Percentiles rank a stretch among this genome's conserved stretches.
phyloP scores from a whole-genome alignment of 2,888 invertebrate species.

The Leptopilina drosophilae region DNA sequence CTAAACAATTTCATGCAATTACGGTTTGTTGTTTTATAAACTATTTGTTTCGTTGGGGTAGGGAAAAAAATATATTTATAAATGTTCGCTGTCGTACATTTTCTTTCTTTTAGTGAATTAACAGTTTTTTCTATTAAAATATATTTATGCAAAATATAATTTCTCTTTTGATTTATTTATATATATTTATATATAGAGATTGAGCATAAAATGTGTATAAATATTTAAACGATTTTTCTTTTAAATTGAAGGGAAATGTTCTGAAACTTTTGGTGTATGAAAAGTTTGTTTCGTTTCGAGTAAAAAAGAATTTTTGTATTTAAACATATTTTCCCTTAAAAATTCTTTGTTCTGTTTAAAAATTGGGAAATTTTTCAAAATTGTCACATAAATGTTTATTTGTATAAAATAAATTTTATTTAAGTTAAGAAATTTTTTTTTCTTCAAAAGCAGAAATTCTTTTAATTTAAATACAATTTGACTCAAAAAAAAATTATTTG shows the following conservation, averaged over 20 bases:
- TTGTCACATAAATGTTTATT: too few relatives aligned
- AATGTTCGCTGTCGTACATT: not conserved
- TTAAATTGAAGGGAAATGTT: not conserved
- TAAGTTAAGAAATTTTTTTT: too few relatives aligned
- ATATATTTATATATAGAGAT: not conserved
- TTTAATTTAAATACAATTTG: too few relatives aligned
- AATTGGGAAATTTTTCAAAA: too few relatives aligned
- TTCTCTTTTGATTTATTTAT: constrained; percentile 1
- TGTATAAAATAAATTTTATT: too few relatives aligned
- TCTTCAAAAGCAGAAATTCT: too few relatives aligned
- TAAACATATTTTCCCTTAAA: too few relatives aligned
- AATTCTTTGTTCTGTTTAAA: too few relatives aligned
- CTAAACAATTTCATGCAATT: not conserved
- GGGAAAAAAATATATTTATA: not conserved
- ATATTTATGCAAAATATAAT: constrained; percentile 6
- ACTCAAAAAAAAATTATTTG: too few relatives aligned
- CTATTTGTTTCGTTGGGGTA: constrained; percentile 13
- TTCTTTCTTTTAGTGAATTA: not conserved
- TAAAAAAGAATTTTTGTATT: too few relatives aligned
- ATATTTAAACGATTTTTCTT: not conserved
- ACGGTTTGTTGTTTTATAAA: not conserved
- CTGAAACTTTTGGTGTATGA: not conserved
- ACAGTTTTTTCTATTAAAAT: not conserved
- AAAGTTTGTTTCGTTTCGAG: too few relatives aligned
- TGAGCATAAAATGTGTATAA: not conserved